Conservation (phyloP, 1,140 invertebrate species). For the Drosophila funebris region DNA sequence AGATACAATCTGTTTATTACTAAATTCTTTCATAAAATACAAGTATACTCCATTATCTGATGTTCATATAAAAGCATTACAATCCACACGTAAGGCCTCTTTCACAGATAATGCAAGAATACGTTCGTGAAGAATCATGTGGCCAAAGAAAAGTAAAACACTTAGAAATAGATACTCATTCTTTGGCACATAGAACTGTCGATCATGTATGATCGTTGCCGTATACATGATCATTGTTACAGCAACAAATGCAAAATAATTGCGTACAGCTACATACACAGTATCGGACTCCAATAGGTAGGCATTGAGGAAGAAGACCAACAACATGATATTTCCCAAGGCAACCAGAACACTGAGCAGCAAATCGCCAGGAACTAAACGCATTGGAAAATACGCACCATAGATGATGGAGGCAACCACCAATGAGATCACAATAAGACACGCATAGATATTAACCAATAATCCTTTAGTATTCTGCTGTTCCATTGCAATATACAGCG, state of each 20-base stretch:
- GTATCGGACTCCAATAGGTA: not conserved
- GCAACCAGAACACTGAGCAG: constrained; percentile 53
- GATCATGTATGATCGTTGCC: constrained; percentile 68
- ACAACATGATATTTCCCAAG: constrained; percentile 43
- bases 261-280: constrained; percentile 27
- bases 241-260: constrained; percentile 51
- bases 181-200: constrained; percentile 67
- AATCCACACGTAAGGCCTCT: not conserved
- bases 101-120: constrained; percentile 29
- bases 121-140: constrained; percentile 64
- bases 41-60: not conserved
- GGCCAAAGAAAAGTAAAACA: constrained; percentile 59
- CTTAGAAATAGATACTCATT: constrained; percentile 63
- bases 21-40: not conserved
- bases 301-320: constrained; percentile 52
- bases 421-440: constrained; percentile 38
- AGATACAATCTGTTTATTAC: not conserved
- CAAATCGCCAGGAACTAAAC: constrained; percentile 59
- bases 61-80: not conserved
- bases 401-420: constrained; percentile 45
- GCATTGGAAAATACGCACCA: constrained; percentile 69
- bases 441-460: constrained; percentile 53
- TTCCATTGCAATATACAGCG: constrained; percentile 58
- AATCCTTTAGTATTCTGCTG: constrained; percentile 32
- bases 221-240: constrained; percentile 62